These are phyloP conservation scores for Hybos culiciformis DNA, from an alignment of 2,888 invertebrate genomes.

Conservation along the genomic window DNA sequence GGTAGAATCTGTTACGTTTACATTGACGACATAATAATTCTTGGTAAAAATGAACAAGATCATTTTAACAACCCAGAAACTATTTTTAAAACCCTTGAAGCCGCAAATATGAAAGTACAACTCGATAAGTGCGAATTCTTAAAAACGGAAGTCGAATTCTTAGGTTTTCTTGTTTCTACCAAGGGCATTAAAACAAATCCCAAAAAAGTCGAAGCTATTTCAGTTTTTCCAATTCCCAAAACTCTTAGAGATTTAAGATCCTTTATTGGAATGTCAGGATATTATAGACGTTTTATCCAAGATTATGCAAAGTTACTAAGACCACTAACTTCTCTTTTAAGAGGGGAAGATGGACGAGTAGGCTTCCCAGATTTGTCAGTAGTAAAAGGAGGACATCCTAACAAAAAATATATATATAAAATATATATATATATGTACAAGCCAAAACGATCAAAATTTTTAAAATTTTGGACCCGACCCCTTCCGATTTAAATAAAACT, in stretches of 20 bases:
- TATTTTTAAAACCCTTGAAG: conserved; percentile 7
- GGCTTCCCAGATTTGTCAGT: too few relatives aligned
- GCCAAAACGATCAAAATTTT: too few relatives aligned
- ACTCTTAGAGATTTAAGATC: conserved; percentile 9
- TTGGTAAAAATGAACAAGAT: conserved; percentile 10
- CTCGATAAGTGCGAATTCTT: conserved; percentile 12
- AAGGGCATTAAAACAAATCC: conserved; percentile 12
- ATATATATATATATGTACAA: too few relatives aligned
- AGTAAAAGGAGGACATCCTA: too few relatives aligned
- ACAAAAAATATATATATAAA: too few relatives aligned
- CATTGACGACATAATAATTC: conserved; percentile 11
- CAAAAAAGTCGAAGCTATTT: conserved; percentile 9
- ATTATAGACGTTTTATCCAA: conserved; percentile 7
- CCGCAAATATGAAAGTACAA: conserved; percentile 10
- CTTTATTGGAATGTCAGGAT: conserved; percentile 7
- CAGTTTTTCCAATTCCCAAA: conserved; percentile 7
- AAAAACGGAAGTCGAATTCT: conserved; percentile 9
- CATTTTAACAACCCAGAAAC: conserved; percentile 7
- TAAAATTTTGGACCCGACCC: too few relatives aligned
- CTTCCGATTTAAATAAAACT: too few relatives aligned
- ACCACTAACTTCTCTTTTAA: conserved; percentile 7
- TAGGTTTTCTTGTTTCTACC: conserved; percentile 11
- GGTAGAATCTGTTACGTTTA: conserved; percentile 10
- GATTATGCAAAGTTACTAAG: conserved; percentile 11
- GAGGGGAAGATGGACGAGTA: conserved; percentile 13